phyloP scores from a whole-genome alignment of 2,888 invertebrate species.

The Cenopis cana region DNA sequence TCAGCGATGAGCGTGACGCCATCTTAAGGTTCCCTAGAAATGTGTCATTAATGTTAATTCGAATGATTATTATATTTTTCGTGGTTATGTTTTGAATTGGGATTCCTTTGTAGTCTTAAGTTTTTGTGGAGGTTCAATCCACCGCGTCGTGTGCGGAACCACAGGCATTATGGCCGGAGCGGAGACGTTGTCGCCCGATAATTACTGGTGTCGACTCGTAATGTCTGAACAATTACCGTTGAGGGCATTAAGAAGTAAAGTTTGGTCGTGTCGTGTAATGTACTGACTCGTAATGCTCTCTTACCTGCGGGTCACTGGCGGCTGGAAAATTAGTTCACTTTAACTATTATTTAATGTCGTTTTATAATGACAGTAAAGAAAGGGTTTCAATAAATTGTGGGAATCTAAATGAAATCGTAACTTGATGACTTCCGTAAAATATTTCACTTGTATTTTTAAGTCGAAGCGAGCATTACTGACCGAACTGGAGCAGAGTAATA shows the following conservation, averaged over 20 bases:
- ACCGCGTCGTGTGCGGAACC: slow-evolving; percentile 48
- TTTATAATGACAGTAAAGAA: slow-evolving; percentile 70
- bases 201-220: slow-evolving; percentile 65
- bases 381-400: slow-evolving; percentile 68
- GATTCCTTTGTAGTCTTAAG: slow-evolving; percentile 30
- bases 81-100: slow-evolving; percentile 54
- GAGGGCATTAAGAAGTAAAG: slow-evolving; percentile 62
- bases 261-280: slow-evolving; percentile 65
- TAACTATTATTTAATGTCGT: slow-evolving; percentile 79
- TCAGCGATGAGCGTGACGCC: slow-evolving; percentile 81
- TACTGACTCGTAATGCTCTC: slow-evolving; percentile 69
- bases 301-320: slow-evolving; percentile 58
- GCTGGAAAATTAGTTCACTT: slow-evolving; percentile 73
- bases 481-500: slow-evolving; percentile 25
- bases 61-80: slow-evolving; percentile 72
- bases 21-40: slow-evolving; percentile 71
- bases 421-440: slow-evolving; percentile 28
- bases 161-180: slow-evolving; percentile 58
- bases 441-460: slow-evolving; percentile 14
- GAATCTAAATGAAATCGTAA: slow-evolving; percentile 65
- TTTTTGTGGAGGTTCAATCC: slow-evolving; percentile 28
- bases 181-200: slow-evolving; percentile 63
- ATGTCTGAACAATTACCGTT: slow-evolving; percentile 68
- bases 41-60: slow-evolving; percentile 83
- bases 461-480: slow-evolving; percentile 6